Conservation (phyloP, 2,888 invertebrate species). For the Synanthedon andrenaeformis region DNA sequence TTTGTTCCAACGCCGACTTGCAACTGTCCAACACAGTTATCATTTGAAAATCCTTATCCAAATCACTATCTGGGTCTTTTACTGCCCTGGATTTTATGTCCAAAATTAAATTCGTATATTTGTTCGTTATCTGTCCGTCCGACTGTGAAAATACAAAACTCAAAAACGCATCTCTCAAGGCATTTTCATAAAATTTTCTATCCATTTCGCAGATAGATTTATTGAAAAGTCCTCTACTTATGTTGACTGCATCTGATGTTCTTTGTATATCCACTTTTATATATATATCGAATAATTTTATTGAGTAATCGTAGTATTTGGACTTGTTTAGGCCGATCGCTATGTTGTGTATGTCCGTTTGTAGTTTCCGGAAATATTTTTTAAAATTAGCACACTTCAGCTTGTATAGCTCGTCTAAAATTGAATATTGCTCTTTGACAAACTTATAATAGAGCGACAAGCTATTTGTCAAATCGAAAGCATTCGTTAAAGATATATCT, state of each 20-base stretch:
- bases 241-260: constrained; percentile 30
- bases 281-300: constrained; percentile 43
- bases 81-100: constrained; percentile 48
- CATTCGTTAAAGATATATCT: constrained; percentile 17
- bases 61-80: constrained; percentile 17
- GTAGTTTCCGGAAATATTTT: constrained; percentile 40
- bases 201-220: constrained; percentile 55
- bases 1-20: constrained; percentile 14
- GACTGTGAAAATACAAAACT: constrained; percentile 35
- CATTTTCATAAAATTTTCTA: constrained; percentile 27
- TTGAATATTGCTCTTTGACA: constrained; percentile 28
- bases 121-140: constrained; percentile 30
- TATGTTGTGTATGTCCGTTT: constrained; percentile 48
- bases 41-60: constrained; percentile 23
- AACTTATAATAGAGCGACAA: constrained; percentile 18
- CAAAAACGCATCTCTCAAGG: constrained; percentile 38
- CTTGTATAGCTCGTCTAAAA: constrained; percentile 24
- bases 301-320: constrained; percentile 31
- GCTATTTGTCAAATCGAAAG: constrained; percentile 17
- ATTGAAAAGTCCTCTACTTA: constrained; percentile 47
- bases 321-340: constrained; percentile 43
- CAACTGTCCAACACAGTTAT: constrained; percentile 32
- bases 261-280: constrained; percentile 32
- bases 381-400: constrained; percentile 34
- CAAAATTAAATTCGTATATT: constrained; percentile 50